Evolutionary conservation across 2,797 vertebrate genomes (phyloP).

Genomic region (Microctenopoma lineatum): DNA sequence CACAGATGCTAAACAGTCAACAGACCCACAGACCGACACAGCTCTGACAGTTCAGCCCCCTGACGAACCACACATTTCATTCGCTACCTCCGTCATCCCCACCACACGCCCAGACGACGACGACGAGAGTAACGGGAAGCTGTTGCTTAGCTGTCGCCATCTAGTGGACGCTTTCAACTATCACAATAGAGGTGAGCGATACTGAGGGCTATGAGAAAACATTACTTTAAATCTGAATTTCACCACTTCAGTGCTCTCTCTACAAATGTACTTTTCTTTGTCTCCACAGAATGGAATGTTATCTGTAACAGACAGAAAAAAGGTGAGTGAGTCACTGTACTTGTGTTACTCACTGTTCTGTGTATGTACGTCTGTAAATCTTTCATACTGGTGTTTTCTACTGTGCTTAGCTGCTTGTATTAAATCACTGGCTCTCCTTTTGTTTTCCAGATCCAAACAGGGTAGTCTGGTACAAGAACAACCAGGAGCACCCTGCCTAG

Average conservation of each 20-base stretch:
- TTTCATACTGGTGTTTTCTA: no score
- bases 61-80: constrained; percentile 41
- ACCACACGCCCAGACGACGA: constrained; percentile 50
- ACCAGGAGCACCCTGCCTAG: constrained; percentile 80
- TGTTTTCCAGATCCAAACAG: constrained; percentile 77
- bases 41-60: constrained; percentile 39
- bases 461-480: constrained; percentile 82
- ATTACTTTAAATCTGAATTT: no score
- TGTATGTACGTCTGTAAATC: no score
- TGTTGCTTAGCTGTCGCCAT: constrained; percentile 84
- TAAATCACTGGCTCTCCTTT: background rate
- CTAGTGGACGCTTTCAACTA: constrained; percentile 84
- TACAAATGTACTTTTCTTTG: background rate
- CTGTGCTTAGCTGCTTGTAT: background rate
- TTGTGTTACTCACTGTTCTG: background rate
- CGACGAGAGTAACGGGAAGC: constrained; percentile 73
- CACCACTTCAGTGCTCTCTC: background rate
- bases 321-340: constrained; percentile 76
- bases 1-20: constrained; percentile 45
- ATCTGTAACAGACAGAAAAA: constrained; percentile 81
- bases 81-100: constrained; percentile 42
- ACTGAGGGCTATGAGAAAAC: fast-evolving
- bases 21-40: constrained; percentile 42
- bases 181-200: constrained; percentile 80
- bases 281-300: constrained; percentile 83